Evolutionary conservation across 1,140 invertebrate genomes (phyloP), one percentile per base, ranked within the genome.

Genomic region (Araneus ventricosus): DNA sequence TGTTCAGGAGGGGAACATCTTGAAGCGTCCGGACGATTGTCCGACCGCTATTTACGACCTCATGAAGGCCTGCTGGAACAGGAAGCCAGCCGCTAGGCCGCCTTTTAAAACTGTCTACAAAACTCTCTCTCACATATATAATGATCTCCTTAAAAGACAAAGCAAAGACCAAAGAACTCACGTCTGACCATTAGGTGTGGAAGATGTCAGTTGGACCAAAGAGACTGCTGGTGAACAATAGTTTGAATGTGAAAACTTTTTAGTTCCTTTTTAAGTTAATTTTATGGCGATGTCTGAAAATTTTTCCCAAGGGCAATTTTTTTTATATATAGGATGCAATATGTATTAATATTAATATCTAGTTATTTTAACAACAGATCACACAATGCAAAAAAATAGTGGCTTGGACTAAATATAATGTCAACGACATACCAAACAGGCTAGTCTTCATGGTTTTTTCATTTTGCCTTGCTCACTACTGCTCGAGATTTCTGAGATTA

Each of bases 11-110:
- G 98, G 98, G 3, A 97, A 98, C 95, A 97, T 98, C 52, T 96
- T 99, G 7, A 97, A 97, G 41, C 97, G 97, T 95, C 98, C 98
- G 1, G 98, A 99, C 90, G 98, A 98, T 95, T 99, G 98, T 45
- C 98, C 98, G 0, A 95, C 97, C n/a, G 97, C 97, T 63, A 96
- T 99, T n/a, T 99, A 99, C 95, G 97, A 98, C 63, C 95, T 99
- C 1, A 99, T 99, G 98, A 97, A 97, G 95, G 96, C 97, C 88
- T 99, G 99, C 95, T 99, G 99, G 98, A 97, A 97, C 94, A 96
- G 97, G 94, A 98, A 98, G 95, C 97, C 98, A 0, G 96, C 96
- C 52, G 97, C 97, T 93, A 96, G 99, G 92, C 98, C 98, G 0
- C 97, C 97, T 94, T 99, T 99, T 96, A 94, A 94, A 52, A 92